Base-by-base conservation (phyloP, 2,888 invertebrate genomes). In the Heliconius charithonia region DNA sequence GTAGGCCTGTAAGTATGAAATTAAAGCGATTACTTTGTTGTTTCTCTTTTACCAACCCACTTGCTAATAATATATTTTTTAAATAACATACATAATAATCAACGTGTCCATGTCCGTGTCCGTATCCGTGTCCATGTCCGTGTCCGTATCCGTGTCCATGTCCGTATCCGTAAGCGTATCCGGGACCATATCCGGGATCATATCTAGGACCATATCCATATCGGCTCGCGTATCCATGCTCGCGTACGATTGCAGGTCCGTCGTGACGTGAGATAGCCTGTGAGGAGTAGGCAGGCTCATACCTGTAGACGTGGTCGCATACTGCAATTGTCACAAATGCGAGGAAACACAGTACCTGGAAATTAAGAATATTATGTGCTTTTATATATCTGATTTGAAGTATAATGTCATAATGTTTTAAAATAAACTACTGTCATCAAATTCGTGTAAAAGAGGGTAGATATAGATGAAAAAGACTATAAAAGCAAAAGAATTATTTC, bases 241-340 rank as follows among this genome's bases (percentile, higher is more conserved):
- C 88, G 41, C 89, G 84, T 22, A 87, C 89, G 32, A 88, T 85
- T 71, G 88, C 88, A 41, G 88, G 93, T 69, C 88, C 92, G 81
- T 85, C 86, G 84, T 92, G 83, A 77, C 91, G 85, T 75, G 89
- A 83, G 88, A 92, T 89, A 82, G 87, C 88, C 81, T 92, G 91
- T 9, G 92, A 91, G 7, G 92, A 92, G 84, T 85, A 89, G 1
- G 89, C 89, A 89, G 91, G 83, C 85, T 88, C 83, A 88, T 96
- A 84, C 82, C 90, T 83, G 86, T 86, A 82, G 86, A 88, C 83
- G 62, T 83, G 71, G 70, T 79, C 13, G 22, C 79, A 79, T 22
- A 81, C 78, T 4, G 76, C 81, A 16, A 79, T 67, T 9, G 83
- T 80, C 56, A 81, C 78, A 3, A 84, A 37, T n/a, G 80, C 76